A percentile compares a stretch with the other conserved stretches of the same genome.
phyloP scores from a whole-genome alignment of 2,797 vertebrate species.

The Acanthornis magna region DNA sequence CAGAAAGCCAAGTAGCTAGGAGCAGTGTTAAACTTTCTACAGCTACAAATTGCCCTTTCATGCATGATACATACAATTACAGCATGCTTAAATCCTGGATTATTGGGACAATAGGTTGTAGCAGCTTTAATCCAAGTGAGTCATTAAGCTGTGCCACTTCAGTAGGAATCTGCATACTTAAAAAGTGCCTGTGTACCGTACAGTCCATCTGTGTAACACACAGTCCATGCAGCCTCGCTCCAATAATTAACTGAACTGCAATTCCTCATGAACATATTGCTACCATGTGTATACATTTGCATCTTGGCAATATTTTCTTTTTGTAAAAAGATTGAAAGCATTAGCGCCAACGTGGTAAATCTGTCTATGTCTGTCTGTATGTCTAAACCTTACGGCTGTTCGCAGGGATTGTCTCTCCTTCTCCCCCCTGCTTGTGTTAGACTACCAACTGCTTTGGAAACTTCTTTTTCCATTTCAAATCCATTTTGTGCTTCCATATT shows the following conservation, averaged over 20 bases:
- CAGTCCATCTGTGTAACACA: slow-evolving; percentile 64
- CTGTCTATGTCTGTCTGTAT: slow-evolving; percentile 55
- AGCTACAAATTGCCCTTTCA: slow-evolving; percentile 43
- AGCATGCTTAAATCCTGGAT: slow-evolving; percentile 56
- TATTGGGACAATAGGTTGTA: slow-evolving; percentile 60
- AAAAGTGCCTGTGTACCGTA: not conserved
- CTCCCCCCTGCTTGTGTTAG: not conserved
- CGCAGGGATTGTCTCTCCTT: not conserved
- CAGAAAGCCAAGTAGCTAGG: not conserved
- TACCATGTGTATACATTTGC: slow-evolving; percentile 64
- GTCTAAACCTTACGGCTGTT: slow-evolving; percentile 49
- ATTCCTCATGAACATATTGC: slow-evolving; percentile 60
- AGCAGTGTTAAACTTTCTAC: slow-evolving; percentile 19
- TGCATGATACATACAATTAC: slow-evolving; percentile 39
- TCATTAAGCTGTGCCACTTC: slow-evolving; percentile 58
- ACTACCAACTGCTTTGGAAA: slow-evolving; percentile 57
- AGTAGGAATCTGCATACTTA: slow-evolving; percentile 60
- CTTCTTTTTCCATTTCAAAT: slow-evolving; percentile 34
- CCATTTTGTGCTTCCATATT: slow-evolving; percentile 14
- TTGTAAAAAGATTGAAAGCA: slow-evolving; percentile 54
- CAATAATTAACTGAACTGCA: slow-evolving; percentile 54
- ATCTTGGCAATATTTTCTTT: slow-evolving; percentile 68
- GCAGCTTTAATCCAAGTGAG: slow-evolving; percentile 52
- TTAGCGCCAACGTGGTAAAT: slow-evolving; percentile 58
- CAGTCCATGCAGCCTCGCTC: slow-evolving; percentile 23